Evolutionary conservation across 1,140 invertebrate genomes (phyloP), one percentile per base, ranked within the genome.

Genomic region (Drosophila repleta): DNA sequence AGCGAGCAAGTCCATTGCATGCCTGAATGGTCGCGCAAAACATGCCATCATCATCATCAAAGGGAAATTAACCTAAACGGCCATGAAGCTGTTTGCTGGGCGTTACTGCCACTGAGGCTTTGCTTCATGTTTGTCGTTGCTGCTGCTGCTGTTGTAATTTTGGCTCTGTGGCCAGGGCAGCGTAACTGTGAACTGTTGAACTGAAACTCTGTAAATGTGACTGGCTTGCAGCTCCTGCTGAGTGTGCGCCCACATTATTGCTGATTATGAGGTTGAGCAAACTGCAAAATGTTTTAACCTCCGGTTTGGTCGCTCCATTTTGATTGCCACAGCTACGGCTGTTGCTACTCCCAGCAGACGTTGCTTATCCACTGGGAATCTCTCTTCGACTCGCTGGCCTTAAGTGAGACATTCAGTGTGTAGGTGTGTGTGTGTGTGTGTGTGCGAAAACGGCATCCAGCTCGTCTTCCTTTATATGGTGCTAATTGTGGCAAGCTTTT

Each of bases 41-140:
- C 82, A 85, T 85, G 82, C 74, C 82, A 87, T 87, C 82, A 84
- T 83, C 80, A 85, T 85, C 73, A 79, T 79, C 76, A 79, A 87
- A 87, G 82, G 78, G 83, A 88, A 87, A 82, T 88, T 82, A 81
- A 87, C 82, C 82, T 82, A 87, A 87, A 74, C 83, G 83, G 78
- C 82, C 82, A 88, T 85, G 78, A 82, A 87, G 78, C 74, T 77
- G 77, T 48, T 66, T 69, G 74, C 57, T 62, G 70, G 64, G 61
- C 79, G 81, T 62, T 65, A 18, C 62, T 69, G 66, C 64, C 65
- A 37, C 68, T 29, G 62, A 65, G 53, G 35, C 64, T 68, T 51
- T 53, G 15, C 8, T 32, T 20, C 17, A 43, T 17, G 8, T n/a
- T 29, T 29, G 29, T 8, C 8, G 29, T 8, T 46, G 29, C 26